Percentiles rank a stretch among this genome's conserved stretches.
Evolutionary conservation across 2,888 invertebrate species (phyloP).

Genomic region (Mesorhabditis sp.): DNA sequence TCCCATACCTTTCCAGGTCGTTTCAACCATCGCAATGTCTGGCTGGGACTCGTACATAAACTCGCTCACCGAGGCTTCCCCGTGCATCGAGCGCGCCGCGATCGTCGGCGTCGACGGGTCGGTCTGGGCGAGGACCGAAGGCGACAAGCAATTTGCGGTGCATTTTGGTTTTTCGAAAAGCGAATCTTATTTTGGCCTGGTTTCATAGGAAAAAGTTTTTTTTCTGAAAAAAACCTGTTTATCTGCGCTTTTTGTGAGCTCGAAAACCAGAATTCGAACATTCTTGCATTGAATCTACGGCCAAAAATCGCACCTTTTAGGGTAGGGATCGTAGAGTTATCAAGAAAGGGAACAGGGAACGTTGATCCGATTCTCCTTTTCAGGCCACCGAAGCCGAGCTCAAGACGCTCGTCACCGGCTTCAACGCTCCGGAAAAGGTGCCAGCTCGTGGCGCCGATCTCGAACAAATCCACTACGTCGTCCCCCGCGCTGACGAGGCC

Average conservation of each 20-base stretch:
- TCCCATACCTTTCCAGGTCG: no score
- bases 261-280: neutral
- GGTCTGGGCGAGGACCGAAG: slow-evolving; percentile 51
- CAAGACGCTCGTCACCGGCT: slow-evolving; percentile 42
- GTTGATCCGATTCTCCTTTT: slow-evolving; percentile 13
- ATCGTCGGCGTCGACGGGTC: slow-evolving; percentile 53
- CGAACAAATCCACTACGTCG: slow-evolving; percentile 56
- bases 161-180: slow-evolving; percentile 11
- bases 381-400: slow-evolving; percentile 53
- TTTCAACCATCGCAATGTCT: slow-evolving; percentile 30
- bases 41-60: slow-evolving; percentile 56
- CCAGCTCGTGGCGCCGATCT: slow-evolving; percentile 48
- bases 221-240: neutral
- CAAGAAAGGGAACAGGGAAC: no score
- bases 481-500: slow-evolving; percentile 55
- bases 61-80: slow-evolving; percentile 29
- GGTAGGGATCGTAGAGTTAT: no score
- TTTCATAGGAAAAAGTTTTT: neutral
- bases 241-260: neutral
- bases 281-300: neutral
- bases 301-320: no score
- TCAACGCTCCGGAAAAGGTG: slow-evolving; percentile 37
- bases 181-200: neutral
- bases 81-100: slow-evolving; percentile 50
- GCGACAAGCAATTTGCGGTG: slow-evolving; percentile 38